Evolutionary conservation across 2,113 vertebrate genomes (phyloP).

Genomic region (Psettodes erumei): DNA sequence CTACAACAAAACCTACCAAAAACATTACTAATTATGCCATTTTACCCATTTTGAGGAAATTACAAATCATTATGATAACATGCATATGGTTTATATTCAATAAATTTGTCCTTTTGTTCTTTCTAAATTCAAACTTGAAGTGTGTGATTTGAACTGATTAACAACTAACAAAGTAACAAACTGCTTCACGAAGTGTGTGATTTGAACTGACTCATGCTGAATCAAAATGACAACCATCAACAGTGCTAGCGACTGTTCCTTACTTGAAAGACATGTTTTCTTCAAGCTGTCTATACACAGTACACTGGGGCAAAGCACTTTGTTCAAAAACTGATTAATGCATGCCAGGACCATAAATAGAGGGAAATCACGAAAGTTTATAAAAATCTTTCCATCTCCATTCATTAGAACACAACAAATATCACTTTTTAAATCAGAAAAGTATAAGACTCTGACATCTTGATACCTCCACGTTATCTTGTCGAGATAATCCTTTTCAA

Average conservation of each 20-base stretch:
- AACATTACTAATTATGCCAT: slow-evolving; percentile 3
- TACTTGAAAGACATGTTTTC: background rate
- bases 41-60: slow-evolving; percentile 9
- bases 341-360: background rate
- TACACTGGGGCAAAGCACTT: background rate
- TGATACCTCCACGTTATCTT: slow-evolving; percentile 40
- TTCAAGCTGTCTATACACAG: background rate
- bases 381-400: slow-evolving; percentile 15
- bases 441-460: slow-evolving; percentile 46
- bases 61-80: slow-evolving; percentile 5
- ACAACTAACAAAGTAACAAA: too few species aligned
- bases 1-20: too few species aligned
- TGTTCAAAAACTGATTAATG: background rate
- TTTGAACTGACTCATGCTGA: too few species aligned
- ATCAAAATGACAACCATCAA: background rate
- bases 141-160: background rate
- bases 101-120: background rate
- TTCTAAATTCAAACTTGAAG: background rate
- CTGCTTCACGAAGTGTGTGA: too few species aligned
- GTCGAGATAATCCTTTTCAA: slow-evolving; percentile 39
- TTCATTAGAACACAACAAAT: slow-evolving; percentile 18
- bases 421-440: slow-evolving; percentile 47
- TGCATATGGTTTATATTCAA: slow-evolving; percentile 2
- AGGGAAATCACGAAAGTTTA: background rate
- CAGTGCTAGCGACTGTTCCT: background rate